These are phyloP conservation scores for Cantharis lateralis DNA, from an alignment of 2,888 invertebrate genomes.

Conservation along the genomic window DNA sequence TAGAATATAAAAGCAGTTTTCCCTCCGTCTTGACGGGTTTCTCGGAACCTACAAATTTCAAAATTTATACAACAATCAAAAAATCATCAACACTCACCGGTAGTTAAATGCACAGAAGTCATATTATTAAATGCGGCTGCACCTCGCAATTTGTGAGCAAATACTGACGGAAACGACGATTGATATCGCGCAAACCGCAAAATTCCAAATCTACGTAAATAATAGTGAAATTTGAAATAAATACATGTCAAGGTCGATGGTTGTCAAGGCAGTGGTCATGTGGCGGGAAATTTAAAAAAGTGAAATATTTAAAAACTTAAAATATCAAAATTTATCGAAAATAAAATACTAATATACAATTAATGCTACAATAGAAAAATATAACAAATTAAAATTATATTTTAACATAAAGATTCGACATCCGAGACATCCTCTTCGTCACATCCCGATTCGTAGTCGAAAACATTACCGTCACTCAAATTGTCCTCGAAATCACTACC, in stretches of 20 bases:
- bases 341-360: background rate
- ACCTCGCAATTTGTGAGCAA: background rate
- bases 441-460: constrained; percentile 31
- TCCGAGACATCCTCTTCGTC: background rate
- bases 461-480: constrained; percentile 26
- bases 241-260: background rate
- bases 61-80: background rate
- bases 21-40: constrained; percentile 66
- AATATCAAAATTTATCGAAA: background rate
- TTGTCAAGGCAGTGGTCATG: background rate
- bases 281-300: background rate
- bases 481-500: constrained; percentile 19
- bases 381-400: background rate
- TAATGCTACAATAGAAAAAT: background rate
- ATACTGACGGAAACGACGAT: background rate
- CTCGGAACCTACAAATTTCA: constrained; percentile 61
- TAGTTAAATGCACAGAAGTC: background rate
- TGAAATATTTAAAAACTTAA: background rate
- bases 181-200: background rate
- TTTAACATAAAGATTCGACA: background rate
- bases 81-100: background rate
- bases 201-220: background rate
- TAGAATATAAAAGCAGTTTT: constrained; percentile 75
- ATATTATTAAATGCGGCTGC: background rate
- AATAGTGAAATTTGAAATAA: background rate